Base-by-base conservation (phyloP, 2,113 vertebrate species). In the Chionodraco myersi region DNA sequence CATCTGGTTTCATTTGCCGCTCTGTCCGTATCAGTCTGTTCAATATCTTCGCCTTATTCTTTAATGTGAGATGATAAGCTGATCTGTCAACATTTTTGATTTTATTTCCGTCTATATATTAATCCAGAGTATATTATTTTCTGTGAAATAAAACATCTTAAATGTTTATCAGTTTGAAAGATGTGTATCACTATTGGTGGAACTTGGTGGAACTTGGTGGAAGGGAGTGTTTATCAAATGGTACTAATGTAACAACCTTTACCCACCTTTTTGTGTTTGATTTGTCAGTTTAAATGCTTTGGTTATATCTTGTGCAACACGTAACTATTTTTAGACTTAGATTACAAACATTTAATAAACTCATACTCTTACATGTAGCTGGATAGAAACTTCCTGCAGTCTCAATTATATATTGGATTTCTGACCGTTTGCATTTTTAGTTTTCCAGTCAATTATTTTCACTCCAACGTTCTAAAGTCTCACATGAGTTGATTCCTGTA, bases 1-100 rank as follows among this genome's bases (percentile, higher is more conserved):
- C n/a, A 11, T 82, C 77, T 26, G 18, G 16, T 79, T 88, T 91
- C 2, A 74, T 86, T 91, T 90, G 45, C 77, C 79, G 77, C 57
- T 84, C 64, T 36, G 41, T 58, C 44, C 45, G 9, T 30, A 36
- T 75, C 16, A 8, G 48, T 78, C n/a, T 6, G 45, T 79, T 83
- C 8, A 49, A 60, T 71, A 63, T 79, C 36, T 64, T 58, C 15
- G 73, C 79, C 72, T 72, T 41, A 7, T 80, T 87, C 12, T 78
- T 73, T 64, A 64, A 44, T 36, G 53, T 84, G 77, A 34, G 26
- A 63, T 77, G 65, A 64, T 85, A 89, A 77, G 56, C 71, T 74
- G 77, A 56, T 76, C 10, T 76, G 72, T 75, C 18, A 18, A 57
- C 63, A 66, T 44, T 9, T 57, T 75, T 79, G 3, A 48, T 72